Evolutionary conservation across 2,888 invertebrate genomes (phyloP).

Genomic region (Troglohyphantes excavatus): DNA sequence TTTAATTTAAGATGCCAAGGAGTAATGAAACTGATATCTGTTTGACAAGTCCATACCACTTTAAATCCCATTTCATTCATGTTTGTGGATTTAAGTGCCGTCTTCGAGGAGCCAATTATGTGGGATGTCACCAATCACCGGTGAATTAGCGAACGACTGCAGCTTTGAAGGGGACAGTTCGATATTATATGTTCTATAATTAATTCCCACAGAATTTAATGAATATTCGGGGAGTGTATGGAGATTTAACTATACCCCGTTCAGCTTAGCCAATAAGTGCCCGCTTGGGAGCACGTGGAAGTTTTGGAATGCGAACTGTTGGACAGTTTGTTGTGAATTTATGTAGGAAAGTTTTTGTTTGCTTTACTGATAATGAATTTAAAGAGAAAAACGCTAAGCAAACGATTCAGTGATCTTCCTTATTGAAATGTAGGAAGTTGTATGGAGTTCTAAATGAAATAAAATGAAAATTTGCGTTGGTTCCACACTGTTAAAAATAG

Average conservation of each 20-base stretch:
- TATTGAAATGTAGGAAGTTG: too few relatives aligned
- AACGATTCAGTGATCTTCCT: too few relatives aligned
- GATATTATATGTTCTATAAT: not conserved
- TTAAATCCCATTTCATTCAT: slow-evolving; percentile 1
- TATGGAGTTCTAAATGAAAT: too few relatives aligned
- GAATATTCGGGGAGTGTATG: not conserved
- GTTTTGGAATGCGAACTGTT: too few relatives aligned
- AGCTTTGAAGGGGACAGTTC: not conserved
- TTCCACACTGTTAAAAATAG: too few relatives aligned
- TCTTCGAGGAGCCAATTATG: not conserved
- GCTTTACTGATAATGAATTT: too few relatives aligned
- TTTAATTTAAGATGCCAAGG: slow-evolving; percentile 26
- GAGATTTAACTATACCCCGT: not conserved
- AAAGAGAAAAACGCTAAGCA: too few relatives aligned
- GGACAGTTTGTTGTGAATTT: too few relatives aligned
- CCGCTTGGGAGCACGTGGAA: not conserved
- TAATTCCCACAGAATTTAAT: not conserved
- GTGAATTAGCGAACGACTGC: not conserved
- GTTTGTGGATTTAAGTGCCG: not conserved
- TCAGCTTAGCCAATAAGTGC: not conserved
- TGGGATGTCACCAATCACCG: slow-evolving; percentile 7
- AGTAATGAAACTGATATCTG: slow-evolving; percentile 29
- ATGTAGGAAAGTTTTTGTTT: too few relatives aligned
- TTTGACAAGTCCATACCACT: slow-evolving; percentile 24
- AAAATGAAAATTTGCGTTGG: too few relatives aligned